Conservation (phyloP, 2,888 invertebrate species). For the Tenthredo livida region DNA sequence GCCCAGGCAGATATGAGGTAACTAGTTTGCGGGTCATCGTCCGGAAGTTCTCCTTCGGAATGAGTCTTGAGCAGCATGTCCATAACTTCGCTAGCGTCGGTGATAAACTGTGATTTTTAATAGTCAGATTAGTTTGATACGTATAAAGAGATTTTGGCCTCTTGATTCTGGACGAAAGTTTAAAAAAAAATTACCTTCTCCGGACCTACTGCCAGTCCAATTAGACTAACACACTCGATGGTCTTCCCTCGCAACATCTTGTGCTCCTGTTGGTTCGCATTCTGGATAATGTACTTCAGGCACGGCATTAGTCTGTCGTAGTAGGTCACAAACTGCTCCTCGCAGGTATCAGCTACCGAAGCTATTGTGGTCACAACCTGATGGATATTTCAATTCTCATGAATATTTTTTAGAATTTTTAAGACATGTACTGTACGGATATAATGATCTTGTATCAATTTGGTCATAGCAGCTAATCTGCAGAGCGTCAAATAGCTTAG, state of each 20-base stretch:
- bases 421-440: neutral
- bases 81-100: constrained; percentile 97
- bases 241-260: constrained; percentile 97
- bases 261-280: constrained; percentile 92
- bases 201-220: constrained; percentile 92
- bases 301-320: constrained; percentile 96
- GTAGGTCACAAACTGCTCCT: constrained; percentile 96
- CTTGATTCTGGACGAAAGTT: neutral
- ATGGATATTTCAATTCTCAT: neutral
- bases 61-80: constrained; percentile 95
- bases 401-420: neutral
- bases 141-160: neutral
- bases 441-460: constrained; percentile 17
- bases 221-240: constrained; percentile 98
- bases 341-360: constrained; percentile 98
- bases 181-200: constrained; percentile 81
- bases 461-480: constrained; percentile 13
- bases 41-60: constrained; percentile 90
- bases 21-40: constrained; percentile 98
- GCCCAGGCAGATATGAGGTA: constrained; percentile 99
- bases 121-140: neutral
- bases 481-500: constrained; percentile 5
- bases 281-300: constrained; percentile 97
- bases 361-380: constrained; percentile 97
- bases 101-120: constrained; percentile 82